Conservation (phyloP, 1,140 invertebrate species). For the Melitaea cinxia region DNA sequence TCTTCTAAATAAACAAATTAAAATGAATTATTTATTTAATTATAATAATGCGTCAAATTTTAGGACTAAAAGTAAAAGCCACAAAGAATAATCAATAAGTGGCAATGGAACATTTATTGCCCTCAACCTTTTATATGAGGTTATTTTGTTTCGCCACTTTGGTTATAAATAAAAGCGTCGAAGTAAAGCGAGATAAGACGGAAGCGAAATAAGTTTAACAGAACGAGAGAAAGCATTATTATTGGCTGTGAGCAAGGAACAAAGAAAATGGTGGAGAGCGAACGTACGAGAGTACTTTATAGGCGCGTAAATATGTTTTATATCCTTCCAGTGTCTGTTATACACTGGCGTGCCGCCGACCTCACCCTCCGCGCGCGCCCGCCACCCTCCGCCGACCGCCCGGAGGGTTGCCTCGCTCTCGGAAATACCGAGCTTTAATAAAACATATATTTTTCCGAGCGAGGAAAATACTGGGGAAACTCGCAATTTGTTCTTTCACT, state of each 20-base stretch:
- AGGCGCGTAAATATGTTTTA: slow-evolving; percentile 82
- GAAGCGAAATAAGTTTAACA: slow-evolving; percentile 79
- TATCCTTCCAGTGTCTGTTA: slow-evolving; percentile 81
- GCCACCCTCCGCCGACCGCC: slow-evolving; percentile 54
- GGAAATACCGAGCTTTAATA: slow-evolving; percentile 82
- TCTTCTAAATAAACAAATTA: too few relatives aligned
- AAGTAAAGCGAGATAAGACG: slow-evolving; percentile 77
- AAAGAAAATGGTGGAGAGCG: slow-evolving; percentile 80
- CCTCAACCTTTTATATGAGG: slow-evolving; percentile 1
- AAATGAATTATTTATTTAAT: too few relatives aligned
- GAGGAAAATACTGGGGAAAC: slow-evolving; percentile 81
- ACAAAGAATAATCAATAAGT: background rate
- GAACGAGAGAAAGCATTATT: slow-evolving; percentile 79
- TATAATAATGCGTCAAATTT: too few relatives aligned
- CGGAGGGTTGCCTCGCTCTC: slow-evolving; percentile 75
- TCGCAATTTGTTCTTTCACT: slow-evolving; percentile 82
- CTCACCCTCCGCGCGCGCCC: slow-evolving; percentile 40
- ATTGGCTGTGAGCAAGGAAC: slow-evolving; percentile 77
- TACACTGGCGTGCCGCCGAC: slow-evolving; percentile 72
- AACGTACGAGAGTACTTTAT: slow-evolving; percentile 81
- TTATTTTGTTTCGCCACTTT: slow-evolving; percentile 47
- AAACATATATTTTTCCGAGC: slow-evolving; percentile 82
- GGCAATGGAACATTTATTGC: slow-evolving; percentile 1
- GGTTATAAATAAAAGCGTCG: slow-evolving; percentile 75
- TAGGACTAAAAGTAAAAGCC: background rate